Evolutionary conservation across 2,113 vertebrate species (phyloP).

Genomic region (Gnathonemus echidnorhynchus): DNA sequence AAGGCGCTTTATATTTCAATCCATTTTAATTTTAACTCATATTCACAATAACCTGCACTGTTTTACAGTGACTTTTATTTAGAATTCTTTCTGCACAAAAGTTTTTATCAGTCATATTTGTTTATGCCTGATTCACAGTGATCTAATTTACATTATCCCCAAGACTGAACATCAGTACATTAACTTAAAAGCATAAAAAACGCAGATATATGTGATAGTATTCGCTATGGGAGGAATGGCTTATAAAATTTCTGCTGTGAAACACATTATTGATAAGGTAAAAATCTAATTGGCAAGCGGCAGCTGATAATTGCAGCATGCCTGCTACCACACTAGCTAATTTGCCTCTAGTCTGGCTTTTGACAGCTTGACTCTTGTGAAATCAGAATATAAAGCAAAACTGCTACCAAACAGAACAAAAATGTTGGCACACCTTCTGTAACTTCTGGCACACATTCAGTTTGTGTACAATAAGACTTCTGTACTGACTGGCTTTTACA

Average conservation of each 20-base stretch:
- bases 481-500: background rate
- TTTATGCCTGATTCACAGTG: background rate
- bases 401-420: background rate
- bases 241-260: background rate
- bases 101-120: background rate
- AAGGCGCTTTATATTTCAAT: background rate
- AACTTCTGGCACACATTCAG: background rate
- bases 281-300: background rate
- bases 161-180: background rate
- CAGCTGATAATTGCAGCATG: background rate
- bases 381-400: background rate
- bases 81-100: background rate
- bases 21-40: background rate
- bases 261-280: background rate
- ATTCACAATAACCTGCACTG: background rate
- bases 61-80: background rate
- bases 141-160: background rate
- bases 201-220: background rate
- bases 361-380: background rate
- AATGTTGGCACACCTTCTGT: background rate
- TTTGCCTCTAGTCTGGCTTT: background rate
- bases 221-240: background rate
- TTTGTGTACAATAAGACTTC: background rate
- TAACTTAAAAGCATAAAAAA: background rate
- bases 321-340: background rate